Base-by-base conservation (phyloP, 2,888 invertebrate species). In the Eupithecia abbreviata region DNA sequence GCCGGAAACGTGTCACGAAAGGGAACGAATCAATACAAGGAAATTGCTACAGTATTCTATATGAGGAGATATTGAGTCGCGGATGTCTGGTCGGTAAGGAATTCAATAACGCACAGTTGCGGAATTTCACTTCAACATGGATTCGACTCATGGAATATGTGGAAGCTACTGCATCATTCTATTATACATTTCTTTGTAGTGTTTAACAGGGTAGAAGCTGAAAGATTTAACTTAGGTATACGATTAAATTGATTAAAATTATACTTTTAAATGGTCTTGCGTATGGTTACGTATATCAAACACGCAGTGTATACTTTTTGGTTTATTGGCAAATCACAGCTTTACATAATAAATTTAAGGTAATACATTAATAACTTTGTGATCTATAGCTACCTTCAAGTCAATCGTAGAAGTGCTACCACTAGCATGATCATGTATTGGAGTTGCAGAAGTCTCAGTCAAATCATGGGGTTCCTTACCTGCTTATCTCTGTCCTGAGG, bases 401-500 rank as follows among this genome's bases (percentile, higher is more conserved):
- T 49, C 4, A 13, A 55, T 13, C 55, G 7, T 55, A 55, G 55
- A 55, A 55, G 2, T 55, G 9, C 58, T 18, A 3, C 18, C 58
- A 18, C 10, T 55, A 18, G n/a, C 62, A 18, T 58, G 10, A 62
- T 2, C 62, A 30, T 66, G 55, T 9, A 58, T 15, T 13, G 6
- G 41, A 30, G 42, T 42, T 42, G 15, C 7, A 5, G 7, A 42
- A 42, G 42, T 42, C 30, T 30, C 30, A 30, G 30, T 30, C 30
- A 30, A 30, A 15, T 42, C 4, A 41, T 41, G 41, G 41, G 0
- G 45, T 66, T 2, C 12, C 69, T 72, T 83, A 94, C 95, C 96
- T 98, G 98, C 92, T 98, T 98, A 89, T 98, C 98, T 86, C 98
- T 96, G 87, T 98, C 98, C 85, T 97, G 97, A 55, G 97, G 97